A percentile compares a stretch with the other conserved stretches of the same genome.
Evolutionary conservation across 92 coral and sea anemone species (phyloP).

Genomic region (Porites divaricata): DNA sequence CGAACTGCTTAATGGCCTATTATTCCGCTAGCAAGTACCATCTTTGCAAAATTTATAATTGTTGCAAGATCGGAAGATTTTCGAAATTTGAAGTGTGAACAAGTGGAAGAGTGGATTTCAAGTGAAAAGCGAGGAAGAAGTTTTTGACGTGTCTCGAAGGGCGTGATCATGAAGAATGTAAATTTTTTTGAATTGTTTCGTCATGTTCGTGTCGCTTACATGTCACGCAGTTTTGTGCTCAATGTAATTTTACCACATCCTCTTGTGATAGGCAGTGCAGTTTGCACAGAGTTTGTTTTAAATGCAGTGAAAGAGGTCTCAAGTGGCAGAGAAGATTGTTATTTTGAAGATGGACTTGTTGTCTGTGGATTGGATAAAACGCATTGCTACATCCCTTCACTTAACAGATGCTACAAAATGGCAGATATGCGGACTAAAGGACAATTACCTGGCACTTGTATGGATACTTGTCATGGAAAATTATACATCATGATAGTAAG

Average conservation of each 20-base stretch:
- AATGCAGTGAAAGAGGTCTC: conserved; percentile 7
- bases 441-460: no score
- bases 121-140: not conserved
- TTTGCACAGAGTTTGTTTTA: not conserved
- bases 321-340: not conserved
- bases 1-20: not conserved
- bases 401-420: conserved; percentile 5
- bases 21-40: not conserved
- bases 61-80: not conserved
- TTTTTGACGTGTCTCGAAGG: conserved; percentile 5
- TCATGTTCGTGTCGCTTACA: not conserved
- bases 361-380: not conserved
- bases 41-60: not conserved
- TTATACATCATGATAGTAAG: not conserved
- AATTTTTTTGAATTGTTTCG: conserved; percentile 3
- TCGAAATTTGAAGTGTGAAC: not conserved
- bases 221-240: conserved; percentile 12
- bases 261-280: not conserved
- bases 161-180: not conserved
- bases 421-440: not conserved
- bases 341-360: conserved; percentile 1
- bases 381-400: not conserved
- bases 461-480: conserved; percentile 9
- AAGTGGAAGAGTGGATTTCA: conserved; percentile 18
- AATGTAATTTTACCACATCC: not conserved